These are phyloP conservation scores for Eubasilissa regina DNA, from an alignment of 1,140 invertebrate species.

Conservation along the genomic window DNA sequence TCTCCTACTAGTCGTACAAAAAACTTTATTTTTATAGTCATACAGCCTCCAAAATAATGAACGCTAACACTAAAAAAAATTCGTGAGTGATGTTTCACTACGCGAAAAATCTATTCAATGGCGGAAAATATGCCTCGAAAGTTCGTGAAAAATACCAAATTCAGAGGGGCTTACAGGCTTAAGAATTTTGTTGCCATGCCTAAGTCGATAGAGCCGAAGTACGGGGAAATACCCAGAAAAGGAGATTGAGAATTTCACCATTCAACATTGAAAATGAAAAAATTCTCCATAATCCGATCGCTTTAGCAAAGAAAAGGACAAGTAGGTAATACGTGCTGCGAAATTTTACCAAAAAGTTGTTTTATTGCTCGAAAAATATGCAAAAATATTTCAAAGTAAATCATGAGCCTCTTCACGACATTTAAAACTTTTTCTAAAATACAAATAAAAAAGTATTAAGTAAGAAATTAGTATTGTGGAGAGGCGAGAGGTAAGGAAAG, in stretches of 20 bases:
- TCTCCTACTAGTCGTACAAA: no score
- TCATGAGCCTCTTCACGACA: no score
- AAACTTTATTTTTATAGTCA: no score
- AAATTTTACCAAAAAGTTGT: no score
- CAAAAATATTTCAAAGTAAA: no score
- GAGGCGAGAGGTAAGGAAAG: no score
- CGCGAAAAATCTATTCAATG: slow-evolving; percentile 17
- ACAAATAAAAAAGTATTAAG: no score
- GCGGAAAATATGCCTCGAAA: slow-evolving; percentile 25
- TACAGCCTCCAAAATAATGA: not conserved
- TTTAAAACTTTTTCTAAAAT: no score
- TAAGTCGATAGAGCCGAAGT: slow-evolving; percentile 11
- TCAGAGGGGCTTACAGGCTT: slow-evolving; percentile 20
- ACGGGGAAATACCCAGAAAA: not conserved
- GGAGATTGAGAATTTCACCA: not conserved
- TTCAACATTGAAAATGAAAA: slow-evolving; percentile 2
- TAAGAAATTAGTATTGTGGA: no score
- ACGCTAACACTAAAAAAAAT: not conserved
- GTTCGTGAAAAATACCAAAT: slow-evolving; percentile 35
- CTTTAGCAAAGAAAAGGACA: slow-evolving; percentile 12
- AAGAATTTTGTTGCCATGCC: slow-evolving; percentile 29
- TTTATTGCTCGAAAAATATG: no score
- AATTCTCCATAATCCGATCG: slow-evolving; percentile 18
- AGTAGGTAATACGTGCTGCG: no score
- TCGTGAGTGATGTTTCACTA: slow-evolving; percentile 14